A percentile compares a stretch with the other conserved stretches of the same genome.
Evolutionary conservation across 2,113 vertebrate genomes (phyloP).

Genomic region (Corydoras maculifer): DNA sequence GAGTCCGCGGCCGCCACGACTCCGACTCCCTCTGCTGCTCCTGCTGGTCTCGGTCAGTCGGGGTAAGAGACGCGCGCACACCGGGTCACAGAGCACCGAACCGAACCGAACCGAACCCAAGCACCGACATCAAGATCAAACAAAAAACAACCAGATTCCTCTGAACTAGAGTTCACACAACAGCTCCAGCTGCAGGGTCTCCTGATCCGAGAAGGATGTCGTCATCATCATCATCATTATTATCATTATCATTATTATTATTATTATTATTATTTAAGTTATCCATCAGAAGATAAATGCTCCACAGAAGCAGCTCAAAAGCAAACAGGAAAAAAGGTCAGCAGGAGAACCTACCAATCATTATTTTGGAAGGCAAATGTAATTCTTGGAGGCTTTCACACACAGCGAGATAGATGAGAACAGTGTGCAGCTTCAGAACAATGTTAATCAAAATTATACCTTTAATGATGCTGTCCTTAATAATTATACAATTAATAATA

Average conservation of each 20-base stretch:
- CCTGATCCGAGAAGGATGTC: too few species aligned
- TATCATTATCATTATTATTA: too few species aligned
- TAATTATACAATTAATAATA: too few species aligned
- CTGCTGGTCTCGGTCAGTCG: neutral
- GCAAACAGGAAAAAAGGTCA: neutral
- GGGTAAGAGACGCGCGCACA: conserved; percentile 11
- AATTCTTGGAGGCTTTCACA: neutral
- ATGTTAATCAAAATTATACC: too few species aligned
- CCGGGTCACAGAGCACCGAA: neutral
- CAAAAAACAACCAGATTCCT: neutral
- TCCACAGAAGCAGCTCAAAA: neutral
- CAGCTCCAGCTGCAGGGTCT: too few species aligned
- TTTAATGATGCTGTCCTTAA: too few species aligned
- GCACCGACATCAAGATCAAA: neutral
- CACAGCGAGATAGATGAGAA: neutral
- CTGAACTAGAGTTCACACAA: too few species aligned
- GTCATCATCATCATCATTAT: too few species aligned
- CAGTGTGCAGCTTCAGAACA: too few species aligned
- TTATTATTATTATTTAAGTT: too few species aligned
- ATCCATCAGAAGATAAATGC: neutral
- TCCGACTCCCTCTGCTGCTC: neutral
- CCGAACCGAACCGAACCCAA: neutral
- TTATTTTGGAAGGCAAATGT: neutral
- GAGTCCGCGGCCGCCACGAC: neutral
- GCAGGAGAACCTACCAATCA: neutral